phyloP scores from a whole-genome alignment of 92 coral and sea anemone species.

The Plumapathes pennacea region DNA sequence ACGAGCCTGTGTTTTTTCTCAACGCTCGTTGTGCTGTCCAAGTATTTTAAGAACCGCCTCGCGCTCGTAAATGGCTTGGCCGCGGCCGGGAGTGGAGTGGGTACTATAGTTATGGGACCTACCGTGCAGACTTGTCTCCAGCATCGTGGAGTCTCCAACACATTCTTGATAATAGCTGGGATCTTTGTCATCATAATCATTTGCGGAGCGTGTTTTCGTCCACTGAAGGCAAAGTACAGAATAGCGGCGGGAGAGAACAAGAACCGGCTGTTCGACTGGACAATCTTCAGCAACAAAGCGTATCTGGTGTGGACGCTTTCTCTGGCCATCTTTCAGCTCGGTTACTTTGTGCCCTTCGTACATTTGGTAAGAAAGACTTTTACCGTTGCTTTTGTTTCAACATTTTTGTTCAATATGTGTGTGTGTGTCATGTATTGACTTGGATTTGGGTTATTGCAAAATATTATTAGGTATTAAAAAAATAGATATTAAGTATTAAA shows the following conservation, averaged over 20 bases:
- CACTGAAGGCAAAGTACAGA: constrained; percentile 46
- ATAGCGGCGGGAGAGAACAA: constrained; percentile 19
- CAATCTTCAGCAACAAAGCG: constrained; percentile 80
- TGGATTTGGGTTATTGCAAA: no score
- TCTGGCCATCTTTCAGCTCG: constrained; percentile 79
- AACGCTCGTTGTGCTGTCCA: constrained; percentile 75
- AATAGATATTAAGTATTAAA: no score
- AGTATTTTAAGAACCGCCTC: constrained; percentile 74
- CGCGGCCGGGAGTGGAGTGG: constrained; percentile 86
- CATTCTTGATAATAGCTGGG: constrained; percentile 65
- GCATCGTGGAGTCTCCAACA: constrained; percentile 54
- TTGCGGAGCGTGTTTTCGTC: constrained; percentile 72
- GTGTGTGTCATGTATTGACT: no score
- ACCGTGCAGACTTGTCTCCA: constrained; percentile 43
- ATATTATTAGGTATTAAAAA: no score
- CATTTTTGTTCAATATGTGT: no score
- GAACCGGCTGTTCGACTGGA: constrained; percentile 67
- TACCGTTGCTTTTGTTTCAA: no score
- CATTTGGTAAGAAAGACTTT: constrained; percentile 91
- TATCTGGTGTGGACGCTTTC: constrained; percentile 70
- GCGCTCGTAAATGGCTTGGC: constrained; percentile 86
- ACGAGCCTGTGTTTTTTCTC: constrained; percentile 89
- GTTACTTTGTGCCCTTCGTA: constrained; percentile 93
- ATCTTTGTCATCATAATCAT: constrained; percentile 48
- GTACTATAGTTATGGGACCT: constrained; percentile 76